Evolutionary conservation across 2,888 invertebrate genomes (phyloP).

Genomic region (Odontocolon sp.): DNA sequence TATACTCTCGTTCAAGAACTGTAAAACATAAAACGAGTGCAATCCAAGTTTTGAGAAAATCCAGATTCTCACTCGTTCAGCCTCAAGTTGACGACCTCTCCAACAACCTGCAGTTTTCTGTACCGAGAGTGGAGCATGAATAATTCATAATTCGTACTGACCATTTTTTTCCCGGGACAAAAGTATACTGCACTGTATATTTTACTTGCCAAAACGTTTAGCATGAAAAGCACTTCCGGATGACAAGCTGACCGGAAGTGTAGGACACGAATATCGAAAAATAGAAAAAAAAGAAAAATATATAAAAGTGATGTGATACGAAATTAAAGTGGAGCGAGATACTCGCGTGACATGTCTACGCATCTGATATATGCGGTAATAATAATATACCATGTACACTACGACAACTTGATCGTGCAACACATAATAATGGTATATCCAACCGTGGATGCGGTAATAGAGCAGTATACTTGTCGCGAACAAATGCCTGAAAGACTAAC

Average conservation of each 20-base stretch:
- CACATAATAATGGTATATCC: slow-evolving; percentile 1
- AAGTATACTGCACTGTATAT: background rate
- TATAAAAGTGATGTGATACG: background rate
- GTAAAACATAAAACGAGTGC: too few species aligned
- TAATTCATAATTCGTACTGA: slow-evolving; percentile 30
- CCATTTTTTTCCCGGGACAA: background rate
- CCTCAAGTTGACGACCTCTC: too few species aligned
- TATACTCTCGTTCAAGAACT: too few species aligned
- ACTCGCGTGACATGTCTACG: slow-evolving; percentile 30
- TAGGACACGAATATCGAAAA: too few species aligned
- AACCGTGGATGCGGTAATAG: slow-evolving; percentile 23
- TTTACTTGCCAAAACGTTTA: background rate
- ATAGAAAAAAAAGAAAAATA: slow-evolving; percentile 6
- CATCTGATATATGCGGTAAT: slow-evolving; percentile 3
- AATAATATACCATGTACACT: slow-evolving; percentile 19
- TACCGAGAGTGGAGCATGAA: slow-evolving; percentile 10
- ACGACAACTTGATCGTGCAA: slow-evolving; percentile 3
- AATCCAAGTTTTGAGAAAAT: too few species aligned
- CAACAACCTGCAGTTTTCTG: too few species aligned
- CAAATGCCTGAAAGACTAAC: slow-evolving; percentile 65
- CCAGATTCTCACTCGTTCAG: too few species aligned
- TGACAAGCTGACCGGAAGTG: slow-evolving; percentile 41
- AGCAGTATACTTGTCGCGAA: slow-evolving; percentile 8
- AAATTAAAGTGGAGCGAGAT: slow-evolving; percentile 2
- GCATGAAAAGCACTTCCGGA: background rate